Evolutionary conservation across 1,140 invertebrate genomes (phyloP).

Genomic region (Caenorhabditis remanei): DNA sequence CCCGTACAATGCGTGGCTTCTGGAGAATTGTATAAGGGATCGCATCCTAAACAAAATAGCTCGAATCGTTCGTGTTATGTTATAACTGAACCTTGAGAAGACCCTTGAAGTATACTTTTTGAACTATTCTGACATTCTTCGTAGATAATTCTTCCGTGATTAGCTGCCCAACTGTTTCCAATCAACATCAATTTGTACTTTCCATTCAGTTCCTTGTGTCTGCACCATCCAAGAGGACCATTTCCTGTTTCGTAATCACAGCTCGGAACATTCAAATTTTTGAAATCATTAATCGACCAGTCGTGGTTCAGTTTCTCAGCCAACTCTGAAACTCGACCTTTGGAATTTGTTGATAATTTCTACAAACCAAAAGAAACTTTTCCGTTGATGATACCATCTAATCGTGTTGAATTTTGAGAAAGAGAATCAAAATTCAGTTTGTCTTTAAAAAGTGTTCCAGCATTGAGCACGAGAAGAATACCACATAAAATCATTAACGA

Average conservation of each 20-base stretch:
- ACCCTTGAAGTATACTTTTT: not conserved
- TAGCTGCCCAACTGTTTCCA: constrained; percentile 22
- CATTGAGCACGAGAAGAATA: not conserved
- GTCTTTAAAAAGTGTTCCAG: not conserved
- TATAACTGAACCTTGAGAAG: not conserved
- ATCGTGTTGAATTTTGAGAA: not conserved
- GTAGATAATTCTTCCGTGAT: not conserved
- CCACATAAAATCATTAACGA: not conserved
- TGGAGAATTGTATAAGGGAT: not conserved
- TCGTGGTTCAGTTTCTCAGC: not conserved
- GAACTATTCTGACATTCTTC: not conserved
- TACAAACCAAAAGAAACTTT: not conserved
- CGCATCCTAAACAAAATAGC: not conserved
- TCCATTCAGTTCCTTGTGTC: not conserved
- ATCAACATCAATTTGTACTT: constrained; percentile 9
- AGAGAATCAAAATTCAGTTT: not conserved
- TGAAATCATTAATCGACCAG: not conserved
- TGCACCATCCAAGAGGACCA: not conserved
- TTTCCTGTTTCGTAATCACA: not conserved
- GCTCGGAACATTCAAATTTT: not conserved
- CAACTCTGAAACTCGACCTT: not conserved
- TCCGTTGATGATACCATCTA: not conserved
- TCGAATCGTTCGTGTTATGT: not conserved
- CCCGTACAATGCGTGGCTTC: not conserved
- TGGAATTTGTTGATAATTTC: no score